phyloP scores from a whole-genome alignment of 2,113 vertebrate species.

The Rhea americana region DNA sequence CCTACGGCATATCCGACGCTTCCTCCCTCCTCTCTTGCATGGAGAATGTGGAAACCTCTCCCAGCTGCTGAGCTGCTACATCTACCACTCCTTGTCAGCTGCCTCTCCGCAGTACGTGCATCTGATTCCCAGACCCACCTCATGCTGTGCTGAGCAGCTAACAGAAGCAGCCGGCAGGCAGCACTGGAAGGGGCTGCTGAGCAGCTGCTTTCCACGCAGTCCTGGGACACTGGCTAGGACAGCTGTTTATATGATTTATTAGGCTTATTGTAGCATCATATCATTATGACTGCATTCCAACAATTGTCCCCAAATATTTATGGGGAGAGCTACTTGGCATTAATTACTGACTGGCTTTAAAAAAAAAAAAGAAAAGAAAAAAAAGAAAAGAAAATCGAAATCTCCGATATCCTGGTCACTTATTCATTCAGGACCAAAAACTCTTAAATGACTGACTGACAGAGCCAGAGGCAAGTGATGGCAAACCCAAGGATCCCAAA shows the following conservation, averaged over 20 bases:
- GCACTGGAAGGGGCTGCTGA: constrained; percentile 18
- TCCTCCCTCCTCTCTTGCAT: not conserved
- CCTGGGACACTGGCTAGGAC: constrained; percentile 5
- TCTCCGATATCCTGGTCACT: not conserved
- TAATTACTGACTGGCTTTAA: not conserved
- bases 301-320: constrained; percentile 63
- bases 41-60: constrained; percentile 12
- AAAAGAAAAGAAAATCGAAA: not conserved
- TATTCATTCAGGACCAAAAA: not conserved
- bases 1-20: accelerated
- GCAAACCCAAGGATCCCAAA: not conserved
- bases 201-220: constrained; percentile 51
- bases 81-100: constrained; percentile 47
- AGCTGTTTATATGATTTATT: constrained; percentile 61
- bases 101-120: constrained; percentile 3
- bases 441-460: not conserved
- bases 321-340: not conserved
- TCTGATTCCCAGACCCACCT: constrained; percentile 41
- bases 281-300: constrained; percentile 49
- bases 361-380: not conserved
- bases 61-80: constrained; percentile 54
- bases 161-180: constrained; percentile 68
- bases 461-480: not conserved
- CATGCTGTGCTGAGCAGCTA: constrained; percentile 18
- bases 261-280: not conserved